Evolutionary conservation across 2,797 vertebrate species (phyloP), one percentile per base, ranked within the genome.

Genomic region (Sciurus carolinensis): DNA sequence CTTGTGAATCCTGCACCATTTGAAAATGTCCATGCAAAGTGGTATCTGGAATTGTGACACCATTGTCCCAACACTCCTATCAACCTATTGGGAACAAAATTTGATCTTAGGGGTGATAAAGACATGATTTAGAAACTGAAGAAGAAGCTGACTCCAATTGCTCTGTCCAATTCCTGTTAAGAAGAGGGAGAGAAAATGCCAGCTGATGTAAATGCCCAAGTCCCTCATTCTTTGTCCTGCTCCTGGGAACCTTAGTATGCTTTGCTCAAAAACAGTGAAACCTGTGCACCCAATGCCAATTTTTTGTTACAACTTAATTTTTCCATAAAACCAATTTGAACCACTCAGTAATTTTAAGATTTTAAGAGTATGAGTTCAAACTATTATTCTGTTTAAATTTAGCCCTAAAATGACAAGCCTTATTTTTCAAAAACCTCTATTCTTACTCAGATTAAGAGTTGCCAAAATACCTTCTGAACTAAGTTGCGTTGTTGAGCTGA

Each of bases 121-220:
- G 99, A 99, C 98, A 99, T 99, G 0, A 99, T 99, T 30, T 99
- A 99, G 87, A 99, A 99, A 92, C 99, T 99, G 95, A 99, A 99
- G 98, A 99, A 99, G 99, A 99, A 99, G 95, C 99, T 99, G 90
- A 99, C 99, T 12, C 17, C 54, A 1, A 0, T 99, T 99, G 17
- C 99, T 99, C 75, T 99, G 99, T 98, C 99, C 99, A 30, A 99
- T 99, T 9, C 99, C 99, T 0, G 98, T 99, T 93, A 99, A 99
- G 99, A 99, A 99, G 98, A 99, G 98, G 98, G 99, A 99, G 98
- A 99, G 98, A 98, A 99, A 99, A 98, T 99, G 99, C 98, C 98
- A 96, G 87, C 86, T 99, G 95, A 97, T 99, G 98, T 99, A 99
- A 99, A 97, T 11, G 15, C 69, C n/a, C 2, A 12, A 67, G 39